phyloP scores from a whole-genome alignment of 2,113 vertebrate genomes.

The Colistium nudipinnis region DNA sequence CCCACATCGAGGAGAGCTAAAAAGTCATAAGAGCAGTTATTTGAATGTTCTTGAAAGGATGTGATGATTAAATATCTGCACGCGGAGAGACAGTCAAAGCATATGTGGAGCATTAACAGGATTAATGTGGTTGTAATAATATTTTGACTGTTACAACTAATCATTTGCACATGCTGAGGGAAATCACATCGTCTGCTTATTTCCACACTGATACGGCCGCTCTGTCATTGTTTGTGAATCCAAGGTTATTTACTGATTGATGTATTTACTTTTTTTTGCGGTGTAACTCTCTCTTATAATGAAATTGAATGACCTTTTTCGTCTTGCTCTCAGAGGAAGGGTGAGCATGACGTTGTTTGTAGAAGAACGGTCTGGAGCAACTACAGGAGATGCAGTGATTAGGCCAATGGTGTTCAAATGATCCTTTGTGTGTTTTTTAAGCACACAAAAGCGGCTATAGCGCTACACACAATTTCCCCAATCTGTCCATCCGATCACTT shows the following conservation, averaged over 20 bases:
- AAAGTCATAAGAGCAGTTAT: not conserved
- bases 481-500: too few species aligned
- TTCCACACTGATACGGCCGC: not conserved
- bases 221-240: slow-evolving; percentile 5
- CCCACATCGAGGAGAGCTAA: not conserved
- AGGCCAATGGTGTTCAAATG: too few species aligned
- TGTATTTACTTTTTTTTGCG: not conserved
- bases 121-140: not conserved
- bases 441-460: too few species aligned
- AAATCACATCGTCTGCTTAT: not conserved
- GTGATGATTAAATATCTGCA: not conserved
- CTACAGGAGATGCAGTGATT: too few species aligned
- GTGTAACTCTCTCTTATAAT: slow-evolving; percentile 4
- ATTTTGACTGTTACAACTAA: not conserved
- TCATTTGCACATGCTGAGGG: not conserved
- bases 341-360: not conserved
- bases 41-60: not conserved
- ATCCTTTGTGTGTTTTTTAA: too few species aligned
- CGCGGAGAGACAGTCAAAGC: not conserved
- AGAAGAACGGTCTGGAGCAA: too few species aligned
- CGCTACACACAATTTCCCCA: too few species aligned
- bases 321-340: not conserved
- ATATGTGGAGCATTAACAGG: not conserved
- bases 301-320: slow-evolving; percentile 3
- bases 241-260: slow-evolving; percentile 11